Conservation (phyloP, 2,797 vertebrate genomes). For the Aselliscus stoliczkanus region DNA sequence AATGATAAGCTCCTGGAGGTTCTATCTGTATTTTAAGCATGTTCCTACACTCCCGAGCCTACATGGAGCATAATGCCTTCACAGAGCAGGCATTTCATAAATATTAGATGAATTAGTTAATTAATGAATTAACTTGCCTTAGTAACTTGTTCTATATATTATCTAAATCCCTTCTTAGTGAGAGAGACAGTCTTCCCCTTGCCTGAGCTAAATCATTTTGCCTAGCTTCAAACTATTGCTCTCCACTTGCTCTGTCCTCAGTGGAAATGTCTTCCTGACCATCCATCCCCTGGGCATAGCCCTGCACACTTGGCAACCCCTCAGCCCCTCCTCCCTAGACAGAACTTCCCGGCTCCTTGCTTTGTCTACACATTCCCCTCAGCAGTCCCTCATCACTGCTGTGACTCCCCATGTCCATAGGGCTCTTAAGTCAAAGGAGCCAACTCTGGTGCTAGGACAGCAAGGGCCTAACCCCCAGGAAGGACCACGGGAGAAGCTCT, state of each 20-base stretch:
- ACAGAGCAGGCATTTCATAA: conserved; percentile 41
- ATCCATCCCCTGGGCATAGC: rapidly evolving
- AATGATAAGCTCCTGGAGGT: background rate
- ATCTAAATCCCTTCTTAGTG: conserved; percentile 42
- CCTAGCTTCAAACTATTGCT: background rate
- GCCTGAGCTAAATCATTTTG: background rate
- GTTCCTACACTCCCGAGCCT: background rate
- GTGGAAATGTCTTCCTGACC: background rate
- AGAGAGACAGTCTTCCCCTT: background rate
- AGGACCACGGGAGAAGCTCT: background rate
- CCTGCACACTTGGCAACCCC: background rate
- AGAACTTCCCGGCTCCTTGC: background rate
- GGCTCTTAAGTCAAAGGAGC: background rate
- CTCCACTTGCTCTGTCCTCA: background rate
- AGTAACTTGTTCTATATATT: conserved; percentile 44
- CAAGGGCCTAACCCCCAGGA: background rate
- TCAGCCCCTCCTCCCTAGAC: background rate
- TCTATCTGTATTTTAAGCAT: background rate
- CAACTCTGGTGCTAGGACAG: background rate
- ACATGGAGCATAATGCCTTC: background rate
- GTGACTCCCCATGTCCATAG: background rate
- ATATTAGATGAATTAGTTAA: conserved; percentile 65
- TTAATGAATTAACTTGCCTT: conserved; percentile 64
- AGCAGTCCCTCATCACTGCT: background rate
- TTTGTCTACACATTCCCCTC: background rate